These are phyloP conservation scores for Fulmarus glacialis DNA, from an alignment of 2,113 vertebrate genomes.

Conservation along the genomic window DNA sequence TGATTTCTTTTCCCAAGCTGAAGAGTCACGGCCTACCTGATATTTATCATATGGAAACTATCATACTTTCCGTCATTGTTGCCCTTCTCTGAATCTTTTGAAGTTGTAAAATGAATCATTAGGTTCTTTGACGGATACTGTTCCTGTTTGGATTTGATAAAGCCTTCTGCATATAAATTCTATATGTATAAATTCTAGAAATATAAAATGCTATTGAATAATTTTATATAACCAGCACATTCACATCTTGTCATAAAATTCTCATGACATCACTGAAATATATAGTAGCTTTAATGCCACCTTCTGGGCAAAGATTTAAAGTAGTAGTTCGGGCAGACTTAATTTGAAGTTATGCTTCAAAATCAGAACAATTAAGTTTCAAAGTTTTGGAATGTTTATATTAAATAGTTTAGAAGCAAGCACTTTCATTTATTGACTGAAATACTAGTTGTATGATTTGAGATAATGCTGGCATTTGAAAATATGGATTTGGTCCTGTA, in stretches of 20 bases:
- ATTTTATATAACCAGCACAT: neutral
- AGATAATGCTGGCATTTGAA: neutral
- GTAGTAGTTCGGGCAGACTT: neutral
- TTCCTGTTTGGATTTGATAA: neutral
- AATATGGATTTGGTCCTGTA: neutral
- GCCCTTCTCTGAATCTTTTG: neutral
- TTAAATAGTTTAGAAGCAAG: neutral
- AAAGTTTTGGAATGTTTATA: neutral
- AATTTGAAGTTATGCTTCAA: neutral
- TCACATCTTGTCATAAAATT: neutral
- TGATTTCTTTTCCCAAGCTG: neutral
- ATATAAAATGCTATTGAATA: neutral
- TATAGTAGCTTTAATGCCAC: constrained; percentile 37
- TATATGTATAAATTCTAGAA: neutral
- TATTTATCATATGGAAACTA: neutral
- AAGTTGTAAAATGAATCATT: neutral
- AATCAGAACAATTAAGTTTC: neutral
- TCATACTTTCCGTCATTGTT: neutral
- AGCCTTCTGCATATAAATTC: neutral
- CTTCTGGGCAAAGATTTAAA: constrained; percentile 45
- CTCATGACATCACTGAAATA: neutral
- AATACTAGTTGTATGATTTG: neutral
- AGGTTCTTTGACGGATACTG: neutral
- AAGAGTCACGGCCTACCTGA: neutral
- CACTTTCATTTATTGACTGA: neutral